phyloP scores from a whole-genome alignment of 2,797 vertebrate species.

The Cyprinella venusta region DNA sequence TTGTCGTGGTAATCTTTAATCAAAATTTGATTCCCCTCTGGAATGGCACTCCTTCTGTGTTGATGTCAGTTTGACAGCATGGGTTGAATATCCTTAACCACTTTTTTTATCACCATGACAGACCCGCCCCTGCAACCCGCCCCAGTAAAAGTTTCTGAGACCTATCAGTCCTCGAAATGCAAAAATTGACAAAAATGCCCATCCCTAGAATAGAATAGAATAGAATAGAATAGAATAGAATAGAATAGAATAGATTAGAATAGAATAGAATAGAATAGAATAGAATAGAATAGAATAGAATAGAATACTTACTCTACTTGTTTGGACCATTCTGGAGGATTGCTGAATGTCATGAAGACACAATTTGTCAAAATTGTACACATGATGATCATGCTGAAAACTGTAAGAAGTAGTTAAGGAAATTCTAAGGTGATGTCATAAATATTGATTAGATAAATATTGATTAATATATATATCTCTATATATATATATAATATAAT shows the following conservation, averaged over 20 bases:
- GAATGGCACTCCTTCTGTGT: too few relatives aligned
- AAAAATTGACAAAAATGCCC: neutral
- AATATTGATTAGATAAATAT: constrained; percentile 3
- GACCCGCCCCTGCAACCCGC: neutral
- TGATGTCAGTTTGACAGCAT: too few relatives aligned
- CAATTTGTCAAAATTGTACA: constrained; percentile 99
- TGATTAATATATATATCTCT: too few relatives aligned
- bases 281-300: constrained; percentile 7
- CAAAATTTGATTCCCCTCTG: too few relatives aligned
- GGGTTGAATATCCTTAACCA: too few relatives aligned
- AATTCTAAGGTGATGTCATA: constrained; percentile 11
- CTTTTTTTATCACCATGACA: neutral
- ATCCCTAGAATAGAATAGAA: neutral
- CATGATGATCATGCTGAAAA: constrained; percentile 99
- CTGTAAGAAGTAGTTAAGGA: constrained; percentile 81
- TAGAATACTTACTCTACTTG: constrained; percentile 95
- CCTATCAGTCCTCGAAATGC: neutral
- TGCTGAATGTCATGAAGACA: constrained; percentile 99
- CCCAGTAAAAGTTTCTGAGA: neutral
- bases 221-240: neutral
- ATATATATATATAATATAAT: too few relatives aligned
- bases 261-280: neutral
- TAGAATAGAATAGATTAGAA: constrained; percentile 66
- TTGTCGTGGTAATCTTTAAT: too few relatives aligned
- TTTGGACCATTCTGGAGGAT: constrained; percentile 98